phyloP scores from a whole-genome alignment of 2,113 vertebrate genomes.

The Chaetorhynchus papuensis region DNA sequence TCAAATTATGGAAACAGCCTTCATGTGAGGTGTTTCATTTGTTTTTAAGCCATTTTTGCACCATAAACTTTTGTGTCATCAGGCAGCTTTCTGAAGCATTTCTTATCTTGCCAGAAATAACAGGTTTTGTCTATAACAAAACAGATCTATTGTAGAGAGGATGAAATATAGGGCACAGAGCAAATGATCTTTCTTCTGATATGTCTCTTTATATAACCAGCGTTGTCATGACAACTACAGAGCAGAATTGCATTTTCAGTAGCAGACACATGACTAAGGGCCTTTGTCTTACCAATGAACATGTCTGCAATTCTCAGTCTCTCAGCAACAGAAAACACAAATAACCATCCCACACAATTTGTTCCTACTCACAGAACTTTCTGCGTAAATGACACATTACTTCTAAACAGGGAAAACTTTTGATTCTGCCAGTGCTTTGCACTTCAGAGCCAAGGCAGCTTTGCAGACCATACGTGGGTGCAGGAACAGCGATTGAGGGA shows the following conservation, averaged over 20 bases:
- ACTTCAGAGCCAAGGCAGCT: not conserved
- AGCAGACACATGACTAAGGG: constrained; percentile 13
- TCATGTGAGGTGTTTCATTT: not conserved
- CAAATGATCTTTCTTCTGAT: constrained; percentile 46
- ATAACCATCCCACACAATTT: constrained; percentile 1
- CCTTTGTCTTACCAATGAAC: constrained; percentile 25
- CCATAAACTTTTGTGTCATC: not conserved
- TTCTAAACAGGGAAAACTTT: not conserved
- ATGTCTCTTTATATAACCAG: constrained; percentile 26
- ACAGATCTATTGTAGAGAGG: not conserved
- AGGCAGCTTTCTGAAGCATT: not conserved
- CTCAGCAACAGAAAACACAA: constrained; percentile 1
- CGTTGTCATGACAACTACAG: constrained; percentile 51
- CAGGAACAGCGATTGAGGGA: rapidly evolving
- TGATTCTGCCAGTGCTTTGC: not conserved
- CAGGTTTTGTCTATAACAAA: not conserved
- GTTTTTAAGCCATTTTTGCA: not conserved
- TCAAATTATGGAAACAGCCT: not conserved
- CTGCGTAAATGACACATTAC: not conserved
- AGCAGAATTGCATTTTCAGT: not conserved
- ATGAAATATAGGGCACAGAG: constrained; percentile 2
- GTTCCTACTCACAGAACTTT: not conserved
- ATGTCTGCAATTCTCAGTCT: not conserved
- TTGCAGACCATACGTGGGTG: not conserved
- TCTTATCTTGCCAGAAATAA: not conserved